These are phyloP conservation scores for Aleadryas rufinucha DNA, from an alignment of 2,113 vertebrate species.

Conservation along the genomic window DNA sequence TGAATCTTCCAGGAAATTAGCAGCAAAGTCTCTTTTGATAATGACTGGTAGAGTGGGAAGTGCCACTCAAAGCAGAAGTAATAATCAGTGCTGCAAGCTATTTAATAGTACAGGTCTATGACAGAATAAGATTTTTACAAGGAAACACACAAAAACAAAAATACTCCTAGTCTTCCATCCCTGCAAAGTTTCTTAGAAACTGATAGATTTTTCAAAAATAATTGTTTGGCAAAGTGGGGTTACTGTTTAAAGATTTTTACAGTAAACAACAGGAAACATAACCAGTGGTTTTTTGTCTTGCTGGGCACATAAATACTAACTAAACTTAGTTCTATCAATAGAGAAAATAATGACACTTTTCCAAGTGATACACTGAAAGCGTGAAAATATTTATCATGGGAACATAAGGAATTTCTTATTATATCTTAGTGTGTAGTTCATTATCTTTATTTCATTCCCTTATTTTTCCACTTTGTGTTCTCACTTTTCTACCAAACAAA, in stretches of 20 bases:
- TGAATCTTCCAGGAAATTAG: conserved; percentile 84
- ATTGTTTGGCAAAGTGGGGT: neutral
- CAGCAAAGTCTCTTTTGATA: conserved; percentile 74
- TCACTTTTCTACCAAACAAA: neutral
- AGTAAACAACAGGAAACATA: neutral
- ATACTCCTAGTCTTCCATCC: neutral
- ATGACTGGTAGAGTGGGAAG: conserved; percentile 73
- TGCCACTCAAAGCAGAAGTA: conserved; percentile 75
- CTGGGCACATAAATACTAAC: neutral
- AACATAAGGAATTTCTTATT: neutral
- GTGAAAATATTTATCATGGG: neutral
- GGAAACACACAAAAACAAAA: conserved; percentile 9
- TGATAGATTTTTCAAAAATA: neutral
- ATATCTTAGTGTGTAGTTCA: neutral
- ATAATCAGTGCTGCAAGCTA: conserved; percentile 58
- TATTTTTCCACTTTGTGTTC: neutral
- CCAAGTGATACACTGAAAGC: neutral
- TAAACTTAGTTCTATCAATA: neutral
- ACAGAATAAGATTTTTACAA: conserved; percentile 42
- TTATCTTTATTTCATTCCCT: neutral
- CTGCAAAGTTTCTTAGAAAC: neutral
- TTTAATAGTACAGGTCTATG: conserved; percentile 68
- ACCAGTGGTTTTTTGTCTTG: neutral
- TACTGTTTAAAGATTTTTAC: neutral
- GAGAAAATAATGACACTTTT: neutral